Evolutionary conservation across 2,797 vertebrate species (phyloP).

Genomic region (Limnodromus scolopaceus): DNA sequence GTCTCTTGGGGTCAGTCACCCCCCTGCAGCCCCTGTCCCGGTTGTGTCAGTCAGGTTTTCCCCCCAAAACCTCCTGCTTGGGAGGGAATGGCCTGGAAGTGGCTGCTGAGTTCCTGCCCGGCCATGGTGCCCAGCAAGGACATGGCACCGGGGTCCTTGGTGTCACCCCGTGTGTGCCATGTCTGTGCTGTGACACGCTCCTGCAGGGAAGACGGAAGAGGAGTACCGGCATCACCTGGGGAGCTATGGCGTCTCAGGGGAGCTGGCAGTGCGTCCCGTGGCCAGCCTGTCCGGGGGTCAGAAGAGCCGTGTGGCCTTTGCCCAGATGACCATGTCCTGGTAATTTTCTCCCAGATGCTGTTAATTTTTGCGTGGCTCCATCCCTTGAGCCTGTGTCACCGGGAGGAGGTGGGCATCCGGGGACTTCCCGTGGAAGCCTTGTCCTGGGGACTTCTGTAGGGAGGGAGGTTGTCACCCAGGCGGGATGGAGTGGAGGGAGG

Average conservation of each 20-base stretch:
- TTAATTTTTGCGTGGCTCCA: not conserved
- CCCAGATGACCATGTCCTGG: slow-evolving; percentile 98
- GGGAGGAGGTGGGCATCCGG: not conserved
- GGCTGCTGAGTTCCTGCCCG: not conserved
- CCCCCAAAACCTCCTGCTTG: not conserved
- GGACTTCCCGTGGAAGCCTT: not conserved
- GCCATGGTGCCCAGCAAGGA: not conserved
- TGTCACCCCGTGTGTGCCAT: not conserved
- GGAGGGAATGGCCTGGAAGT: not conserved
- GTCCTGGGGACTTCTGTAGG: not conserved
- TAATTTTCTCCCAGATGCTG: slow-evolving; percentile 64
- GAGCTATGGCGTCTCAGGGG: slow-evolving; percentile 92
- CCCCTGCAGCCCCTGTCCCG: not conserved
- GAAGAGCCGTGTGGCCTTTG: slow-evolving; percentile 96
- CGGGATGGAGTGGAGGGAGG: not conserved
- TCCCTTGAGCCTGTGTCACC: not conserved
- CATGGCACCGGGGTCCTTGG: rapidly evolving
- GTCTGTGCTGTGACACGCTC: not conserved
- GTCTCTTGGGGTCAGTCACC: not conserved
- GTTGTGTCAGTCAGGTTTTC: not conserved
- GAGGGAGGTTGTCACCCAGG: not conserved
- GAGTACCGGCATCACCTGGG: slow-evolving; percentile 97
- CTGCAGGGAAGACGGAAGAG: slow-evolving; percentile 89
- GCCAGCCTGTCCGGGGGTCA: slow-evolving; percentile 95
- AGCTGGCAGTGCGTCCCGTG: slow-evolving; percentile 89